Percentiles rank a stretch among this genome's conserved stretches.
phyloP scores from a whole-genome alignment of 2,888 invertebrate genomes.

The Eledona agricola region DNA sequence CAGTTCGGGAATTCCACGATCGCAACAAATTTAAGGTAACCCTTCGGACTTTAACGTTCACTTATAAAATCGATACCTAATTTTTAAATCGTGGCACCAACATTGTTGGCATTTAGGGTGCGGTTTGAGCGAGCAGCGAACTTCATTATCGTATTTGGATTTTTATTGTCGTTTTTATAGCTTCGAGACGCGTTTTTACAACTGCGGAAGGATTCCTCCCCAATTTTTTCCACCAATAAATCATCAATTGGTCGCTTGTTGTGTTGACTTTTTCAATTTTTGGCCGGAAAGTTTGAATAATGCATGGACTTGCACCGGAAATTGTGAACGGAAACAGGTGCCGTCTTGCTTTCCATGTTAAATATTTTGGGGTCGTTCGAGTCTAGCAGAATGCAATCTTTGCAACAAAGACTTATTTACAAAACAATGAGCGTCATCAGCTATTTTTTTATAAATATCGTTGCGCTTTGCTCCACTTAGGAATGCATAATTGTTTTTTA shows the following conservation, averaged over 20 bases:
- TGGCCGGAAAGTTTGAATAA: not conserved
- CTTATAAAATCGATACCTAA: too few relatives aligned
- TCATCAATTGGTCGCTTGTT: too few relatives aligned
- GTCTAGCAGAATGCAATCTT: slow-evolving; percentile 7
- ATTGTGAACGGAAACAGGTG: slow-evolving; percentile 33
- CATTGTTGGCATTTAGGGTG: slow-evolving; percentile 30
- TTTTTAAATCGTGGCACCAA: too few relatives aligned
- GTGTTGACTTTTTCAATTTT: slow-evolving; percentile 3
- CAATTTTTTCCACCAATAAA: too few relatives aligned
- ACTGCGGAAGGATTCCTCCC: too few relatives aligned
- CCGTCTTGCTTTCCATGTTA: slow-evolving; percentile 25
- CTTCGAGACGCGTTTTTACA: slow-evolving; percentile 4
- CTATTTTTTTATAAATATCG: too few relatives aligned
- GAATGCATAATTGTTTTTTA: too few relatives aligned
- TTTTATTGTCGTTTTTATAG: slow-evolving; percentile 20
- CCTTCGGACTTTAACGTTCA: not conserved
- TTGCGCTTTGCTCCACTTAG: too few relatives aligned
- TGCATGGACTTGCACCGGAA: slow-evolving; percentile 23
- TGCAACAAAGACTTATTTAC: too few relatives aligned
- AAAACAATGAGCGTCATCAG: too few relatives aligned
- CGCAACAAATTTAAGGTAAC: slow-evolving; percentile 16
- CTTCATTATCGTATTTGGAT: slow-evolving; percentile 16
- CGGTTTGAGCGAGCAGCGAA: slow-evolving; percentile 23
- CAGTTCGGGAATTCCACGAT: slow-evolving; percentile 4
- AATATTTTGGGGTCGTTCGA: slow-evolving; percentile 13